Evolutionary conservation across 2,113 vertebrate species (phyloP), one percentile per base, ranked within the genome.

Genomic region (Labeo rohita): DNA sequence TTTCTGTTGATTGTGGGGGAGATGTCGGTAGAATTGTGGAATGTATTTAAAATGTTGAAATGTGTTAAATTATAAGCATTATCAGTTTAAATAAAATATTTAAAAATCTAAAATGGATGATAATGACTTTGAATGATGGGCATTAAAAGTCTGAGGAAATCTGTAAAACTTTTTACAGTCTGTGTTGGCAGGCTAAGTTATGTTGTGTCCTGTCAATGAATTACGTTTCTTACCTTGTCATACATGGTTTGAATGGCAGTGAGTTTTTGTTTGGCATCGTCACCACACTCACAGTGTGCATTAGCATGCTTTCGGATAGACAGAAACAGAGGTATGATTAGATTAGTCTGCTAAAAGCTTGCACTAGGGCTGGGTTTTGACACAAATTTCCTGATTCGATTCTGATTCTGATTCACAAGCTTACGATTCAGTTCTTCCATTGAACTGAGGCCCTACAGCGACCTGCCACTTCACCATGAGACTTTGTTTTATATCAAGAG

Each of bases 261-360:
- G 2, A 95, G 81, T 10, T n/a, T 90, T 54, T 43, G 87, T 43
- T 89, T 92, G 36, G 93, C 91, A 0, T 92, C 91, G 21, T 94
- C 92, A 13, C 39, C 85, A 76, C 95, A 96, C 13, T 88, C 85
- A 84, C 95, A 96, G 72, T 92, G 92, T 92, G 91, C 90, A 11
- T 89, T 16, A 63, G 49, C 87, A 85, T 90, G 91, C 89, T 92
- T 43, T 86, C 36, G 82, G 18, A 52, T 50, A 83, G 9, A 65
- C 28, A 84, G 68, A 45, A 9, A 68, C 39, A 18, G 49, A 68
- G 23, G 43, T 18, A 83, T 21, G 49, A 47, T 83, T 43, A 83
- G 18, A 16, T 82, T 82, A 70, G 18, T 82, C 45, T 66, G 61
- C 63, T 21, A 16, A 81, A 65, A 65, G 8, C 39, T 39, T 39